Evolutionary conservation across 2,113 vertebrate genomes (phyloP).

Genomic region (Hydrolagus affinis): DNA sequence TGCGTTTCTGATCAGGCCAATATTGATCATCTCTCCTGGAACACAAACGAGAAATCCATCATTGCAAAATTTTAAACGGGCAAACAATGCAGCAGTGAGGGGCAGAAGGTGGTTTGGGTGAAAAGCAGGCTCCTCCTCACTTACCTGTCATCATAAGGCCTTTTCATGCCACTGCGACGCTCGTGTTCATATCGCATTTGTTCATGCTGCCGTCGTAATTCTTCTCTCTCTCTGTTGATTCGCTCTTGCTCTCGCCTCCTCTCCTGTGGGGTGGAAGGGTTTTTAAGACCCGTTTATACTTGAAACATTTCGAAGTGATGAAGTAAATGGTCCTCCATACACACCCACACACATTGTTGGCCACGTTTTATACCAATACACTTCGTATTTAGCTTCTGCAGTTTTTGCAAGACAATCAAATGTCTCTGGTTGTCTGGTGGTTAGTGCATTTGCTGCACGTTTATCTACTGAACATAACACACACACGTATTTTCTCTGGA

Average conservation of each 20-base stretch:
- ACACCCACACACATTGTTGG: too few species aligned
- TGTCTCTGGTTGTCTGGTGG: too few species aligned
- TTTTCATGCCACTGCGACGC: slow-evolving; percentile 60
- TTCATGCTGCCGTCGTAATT: slow-evolving; percentile 84
- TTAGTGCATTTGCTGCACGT: too few species aligned
- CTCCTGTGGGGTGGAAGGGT: slow-evolving; percentile 46
- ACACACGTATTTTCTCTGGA: too few species aligned
- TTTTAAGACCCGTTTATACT: not conserved
- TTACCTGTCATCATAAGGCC: slow-evolving; percentile 63
- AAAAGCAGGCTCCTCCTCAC: not conserved
- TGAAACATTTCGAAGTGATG: too few species aligned
- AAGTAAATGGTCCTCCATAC: too few species aligned
- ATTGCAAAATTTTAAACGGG: not conserved
- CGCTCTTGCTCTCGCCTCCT: slow-evolving; percentile 83
- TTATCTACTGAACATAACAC: too few species aligned
- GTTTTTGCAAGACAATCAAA: too few species aligned
- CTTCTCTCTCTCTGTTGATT: slow-evolving; percentile 83
- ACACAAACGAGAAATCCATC: not conserved
- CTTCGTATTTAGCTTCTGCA: too few species aligned
- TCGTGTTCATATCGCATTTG: slow-evolving; percentile 86
- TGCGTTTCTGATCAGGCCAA: slow-evolving; percentile 74
- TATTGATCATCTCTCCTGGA: slow-evolving; percentile 69
- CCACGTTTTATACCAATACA: too few species aligned
- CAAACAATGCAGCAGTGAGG: not conserved
- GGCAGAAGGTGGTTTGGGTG: too few species aligned